Evolutionary conservation across 2,797 vertebrate genomes (phyloP).

Genomic region (Myotis daubentonii): DNA sequence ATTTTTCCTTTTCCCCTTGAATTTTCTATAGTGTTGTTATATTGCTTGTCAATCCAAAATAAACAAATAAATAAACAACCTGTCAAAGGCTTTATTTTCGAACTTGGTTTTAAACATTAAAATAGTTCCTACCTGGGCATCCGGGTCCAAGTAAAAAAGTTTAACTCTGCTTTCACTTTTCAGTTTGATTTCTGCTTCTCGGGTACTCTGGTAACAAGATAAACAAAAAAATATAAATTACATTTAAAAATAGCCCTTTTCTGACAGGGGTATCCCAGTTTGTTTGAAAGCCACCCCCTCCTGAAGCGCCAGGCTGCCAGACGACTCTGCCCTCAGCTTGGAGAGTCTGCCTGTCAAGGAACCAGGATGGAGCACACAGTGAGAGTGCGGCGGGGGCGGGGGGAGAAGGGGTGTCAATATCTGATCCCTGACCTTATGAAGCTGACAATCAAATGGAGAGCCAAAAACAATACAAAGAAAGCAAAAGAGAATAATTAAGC

Average conservation of each 20-base stretch:
- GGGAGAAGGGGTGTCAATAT: too few relatives aligned
- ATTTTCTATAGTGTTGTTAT: background rate
- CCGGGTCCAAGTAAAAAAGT: slow-evolving; percentile 95
- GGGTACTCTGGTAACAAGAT: slow-evolving; percentile 88
- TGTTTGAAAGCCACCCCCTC: background rate
- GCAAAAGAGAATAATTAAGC: background rate
- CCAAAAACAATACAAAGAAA: background rate
- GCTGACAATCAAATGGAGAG: background rate
- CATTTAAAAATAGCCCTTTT: background rate
- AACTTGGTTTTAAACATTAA: slow-evolving; percentile 20
- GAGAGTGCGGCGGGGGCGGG: too few relatives aligned
- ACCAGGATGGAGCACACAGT: background rate
- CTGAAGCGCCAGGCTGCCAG: background rate
- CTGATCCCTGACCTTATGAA: background rate
- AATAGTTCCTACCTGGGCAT: slow-evolving; percentile 92
- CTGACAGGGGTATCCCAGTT: background rate
- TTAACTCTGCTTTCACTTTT: slow-evolving; percentile 95
- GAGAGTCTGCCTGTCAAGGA: background rate
- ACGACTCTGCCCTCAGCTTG: background rate
- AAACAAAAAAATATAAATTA: slow-evolving; percentile 40
- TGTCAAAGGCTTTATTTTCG: background rate
- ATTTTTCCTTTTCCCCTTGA: background rate
- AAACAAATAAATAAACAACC: background rate
- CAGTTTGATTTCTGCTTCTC: slow-evolving; percentile 95
- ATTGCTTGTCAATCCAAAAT: background rate